phyloP scores from a whole-genome alignment of 1,140 invertebrate genomes.

The Drosophila tani region DNA sequence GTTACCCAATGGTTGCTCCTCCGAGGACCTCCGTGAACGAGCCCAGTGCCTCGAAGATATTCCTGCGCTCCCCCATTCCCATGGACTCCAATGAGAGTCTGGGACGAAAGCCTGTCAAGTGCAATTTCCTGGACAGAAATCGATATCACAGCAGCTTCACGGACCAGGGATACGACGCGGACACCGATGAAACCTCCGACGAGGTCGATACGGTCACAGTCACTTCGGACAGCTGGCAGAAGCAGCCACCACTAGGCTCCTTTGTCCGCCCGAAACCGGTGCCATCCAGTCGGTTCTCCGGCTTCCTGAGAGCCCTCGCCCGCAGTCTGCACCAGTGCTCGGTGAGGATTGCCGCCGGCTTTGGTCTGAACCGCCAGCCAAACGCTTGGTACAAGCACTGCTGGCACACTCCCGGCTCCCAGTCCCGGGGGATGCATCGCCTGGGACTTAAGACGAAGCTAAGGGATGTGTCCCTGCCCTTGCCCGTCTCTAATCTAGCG shows the following conservation, averaged over 20 bases:
- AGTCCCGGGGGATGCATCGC: conserved; percentile 8
- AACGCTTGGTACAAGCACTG: conserved; percentile 64
- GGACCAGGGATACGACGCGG: neutral
- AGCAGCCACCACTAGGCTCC: too few relatives aligned
- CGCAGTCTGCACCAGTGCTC: conserved; percentile 28
- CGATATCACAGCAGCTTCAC: neutral
- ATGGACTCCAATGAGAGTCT: neutral
- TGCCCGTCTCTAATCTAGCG: neutral
- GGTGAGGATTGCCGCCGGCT: conserved; percentile 42
- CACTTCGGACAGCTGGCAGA: neutral
- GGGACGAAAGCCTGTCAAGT: neutral
- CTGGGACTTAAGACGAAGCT: neutral
- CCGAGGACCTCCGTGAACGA: neutral
- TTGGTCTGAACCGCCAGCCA: conserved; percentile 56
- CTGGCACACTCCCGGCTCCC: conserved; percentile 46
- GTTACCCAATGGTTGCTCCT: neutral
- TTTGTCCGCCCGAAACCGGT: neutral
- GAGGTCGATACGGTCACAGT: neutral
- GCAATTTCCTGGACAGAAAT: neutral
- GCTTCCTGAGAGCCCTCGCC: conserved; percentile 8
- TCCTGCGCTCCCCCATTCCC: neutral
- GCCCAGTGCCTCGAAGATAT: neutral
- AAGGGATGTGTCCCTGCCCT: neutral
- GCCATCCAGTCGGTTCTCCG: conserved; percentile 1
- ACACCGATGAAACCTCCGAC: conserved; percentile 2